Evolutionary conservation across 2,888 invertebrate genomes (phyloP).

Genomic region (Oasisia sp.): DNA sequence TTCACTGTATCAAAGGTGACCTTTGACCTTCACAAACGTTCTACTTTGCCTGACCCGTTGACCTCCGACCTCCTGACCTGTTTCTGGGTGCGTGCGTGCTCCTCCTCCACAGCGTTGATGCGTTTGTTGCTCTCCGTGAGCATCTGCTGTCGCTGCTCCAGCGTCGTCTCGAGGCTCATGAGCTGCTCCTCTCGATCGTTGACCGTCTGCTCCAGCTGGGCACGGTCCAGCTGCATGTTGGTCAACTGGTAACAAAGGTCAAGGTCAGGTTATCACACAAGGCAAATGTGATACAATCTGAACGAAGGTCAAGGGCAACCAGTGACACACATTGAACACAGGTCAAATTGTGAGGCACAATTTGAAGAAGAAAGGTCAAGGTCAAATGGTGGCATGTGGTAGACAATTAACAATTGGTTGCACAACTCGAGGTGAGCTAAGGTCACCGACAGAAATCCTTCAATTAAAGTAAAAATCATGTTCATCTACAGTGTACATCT

Average conservation of each 20-base stretch:
- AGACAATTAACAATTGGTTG: not conserved
- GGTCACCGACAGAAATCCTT: no score
- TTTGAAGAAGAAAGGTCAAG: no score
- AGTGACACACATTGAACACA: slow-evolving; percentile 31
- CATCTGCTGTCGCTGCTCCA: not conserved
- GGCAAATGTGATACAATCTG: not conserved
- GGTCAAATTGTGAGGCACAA: slow-evolving; percentile 19
- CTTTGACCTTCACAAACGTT: no score
- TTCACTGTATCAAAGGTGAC: no score
- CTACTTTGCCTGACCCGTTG: no score
- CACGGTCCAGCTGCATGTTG: slow-evolving; percentile 45
- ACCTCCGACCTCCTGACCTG: not conserved
- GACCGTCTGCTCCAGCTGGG: slow-evolving; percentile 46
- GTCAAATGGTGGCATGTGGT: not conserved
- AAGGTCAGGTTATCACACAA: not conserved
- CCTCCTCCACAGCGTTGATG: not conserved
- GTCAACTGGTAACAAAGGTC: slow-evolving; percentile 38
- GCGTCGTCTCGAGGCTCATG: not conserved
- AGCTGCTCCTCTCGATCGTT: slow-evolving; percentile 50
- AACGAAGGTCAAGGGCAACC: not conserved
- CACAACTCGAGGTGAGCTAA: not conserved
- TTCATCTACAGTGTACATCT: no score
- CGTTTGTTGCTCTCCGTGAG: not conserved
- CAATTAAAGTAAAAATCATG: no score
- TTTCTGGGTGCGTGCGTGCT: not conserved